Percentiles rank a stretch among this genome's conserved stretches.
Evolutionary conservation across 2,888 invertebrate species (phyloP).

Genomic region (Scaptomyza reducta): DNA sequence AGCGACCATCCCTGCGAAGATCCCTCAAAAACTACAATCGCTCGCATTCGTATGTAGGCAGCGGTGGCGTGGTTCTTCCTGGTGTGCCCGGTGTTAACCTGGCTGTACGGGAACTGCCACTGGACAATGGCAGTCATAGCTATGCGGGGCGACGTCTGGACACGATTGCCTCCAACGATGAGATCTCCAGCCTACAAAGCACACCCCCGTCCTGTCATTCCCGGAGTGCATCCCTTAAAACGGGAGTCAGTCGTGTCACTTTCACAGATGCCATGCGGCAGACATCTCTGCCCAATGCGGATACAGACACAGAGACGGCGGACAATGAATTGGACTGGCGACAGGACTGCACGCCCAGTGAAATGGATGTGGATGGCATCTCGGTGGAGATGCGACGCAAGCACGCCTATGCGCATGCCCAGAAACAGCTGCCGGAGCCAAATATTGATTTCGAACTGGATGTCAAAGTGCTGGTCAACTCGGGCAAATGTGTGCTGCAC

Average conservation of each 20-base stretch:
- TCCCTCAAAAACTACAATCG: constrained; percentile 87
- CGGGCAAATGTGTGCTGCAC: constrained; percentile 98
- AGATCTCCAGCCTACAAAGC: constrained; percentile 85
- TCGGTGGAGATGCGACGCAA: constrained; percentile 88
- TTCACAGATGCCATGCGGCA: constrained; percentile 86
- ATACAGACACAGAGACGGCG: constrained; percentile 88
- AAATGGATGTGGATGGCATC: constrained; percentile 87
- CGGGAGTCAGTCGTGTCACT: constrained; percentile 84
- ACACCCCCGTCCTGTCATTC: constrained; percentile 90
- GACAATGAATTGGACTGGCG: constrained; percentile 84
- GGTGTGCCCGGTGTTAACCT: constrained; percentile 88
- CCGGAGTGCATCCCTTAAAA: constrained; percentile 88
- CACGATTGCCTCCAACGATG: constrained; percentile 83
- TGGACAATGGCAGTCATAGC: constrained; percentile 81
- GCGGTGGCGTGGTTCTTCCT: constrained; percentile 67
- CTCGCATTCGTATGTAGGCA: constrained; percentile 91
- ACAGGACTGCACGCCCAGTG: constrained; percentile 79
- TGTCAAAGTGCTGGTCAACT: constrained; percentile 97
- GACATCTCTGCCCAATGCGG: constrained; percentile 91
- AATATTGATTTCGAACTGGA: constrained; percentile 98
- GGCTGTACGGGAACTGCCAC: constrained; percentile 85
- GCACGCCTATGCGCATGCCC: constrained; percentile 82
- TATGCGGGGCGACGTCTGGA: constrained; percentile 80
- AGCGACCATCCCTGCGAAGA: constrained; percentile 83
- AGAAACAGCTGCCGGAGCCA: constrained; percentile 88